Conservation (phyloP, 2,888 invertebrate species). For the Chloroclystis v-ata region DNA sequence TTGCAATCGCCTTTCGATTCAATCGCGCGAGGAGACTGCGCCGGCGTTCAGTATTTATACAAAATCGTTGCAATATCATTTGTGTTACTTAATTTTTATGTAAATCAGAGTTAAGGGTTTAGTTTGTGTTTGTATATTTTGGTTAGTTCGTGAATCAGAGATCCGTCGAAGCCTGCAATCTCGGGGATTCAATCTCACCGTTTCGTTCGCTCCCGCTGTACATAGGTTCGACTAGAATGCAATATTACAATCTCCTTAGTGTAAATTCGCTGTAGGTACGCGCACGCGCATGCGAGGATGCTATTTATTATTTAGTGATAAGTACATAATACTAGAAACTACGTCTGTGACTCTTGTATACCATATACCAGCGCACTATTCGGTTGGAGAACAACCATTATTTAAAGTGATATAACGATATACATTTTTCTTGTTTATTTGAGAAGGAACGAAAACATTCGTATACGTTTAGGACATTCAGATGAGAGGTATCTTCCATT, state of each 20-base stretch:
- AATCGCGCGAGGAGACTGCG: conserved; percentile 34
- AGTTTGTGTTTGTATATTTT: conserved; percentile 71
- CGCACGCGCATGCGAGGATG: conserved; percentile 58
- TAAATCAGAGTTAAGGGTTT: conserved; percentile 67
- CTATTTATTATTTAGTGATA: conserved; percentile 78
- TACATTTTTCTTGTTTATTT: conserved; percentile 64
- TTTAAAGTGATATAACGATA: conserved; percentile 63
- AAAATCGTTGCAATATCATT: conserved; percentile 73
- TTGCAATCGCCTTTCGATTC: conserved; percentile 43
- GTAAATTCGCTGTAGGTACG: conserved; percentile 70
- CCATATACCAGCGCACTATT: conserved; percentile 68
- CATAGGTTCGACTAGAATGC: conserved; percentile 62
- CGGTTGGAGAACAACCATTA: conserved; percentile 62
- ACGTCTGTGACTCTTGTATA: conserved; percentile 75
- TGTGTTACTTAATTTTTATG: conserved; percentile 71
- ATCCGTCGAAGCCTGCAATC: conserved; percentile 66
- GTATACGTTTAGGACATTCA: conserved; percentile 83
- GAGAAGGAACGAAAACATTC: conserved; percentile 79
- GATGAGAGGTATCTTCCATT: conserved; percentile 68
- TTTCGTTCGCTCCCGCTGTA: conserved; percentile 56
- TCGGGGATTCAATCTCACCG: conserved; percentile 74
- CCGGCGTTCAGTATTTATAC: conserved; percentile 46
- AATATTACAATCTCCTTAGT: conserved; percentile 73
- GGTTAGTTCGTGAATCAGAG: conserved; percentile 47
- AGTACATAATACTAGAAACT: conserved; percentile 67